Conservation (phyloP, 2,888 invertebrate species). For the Megastigmus dorsalis region DNA sequence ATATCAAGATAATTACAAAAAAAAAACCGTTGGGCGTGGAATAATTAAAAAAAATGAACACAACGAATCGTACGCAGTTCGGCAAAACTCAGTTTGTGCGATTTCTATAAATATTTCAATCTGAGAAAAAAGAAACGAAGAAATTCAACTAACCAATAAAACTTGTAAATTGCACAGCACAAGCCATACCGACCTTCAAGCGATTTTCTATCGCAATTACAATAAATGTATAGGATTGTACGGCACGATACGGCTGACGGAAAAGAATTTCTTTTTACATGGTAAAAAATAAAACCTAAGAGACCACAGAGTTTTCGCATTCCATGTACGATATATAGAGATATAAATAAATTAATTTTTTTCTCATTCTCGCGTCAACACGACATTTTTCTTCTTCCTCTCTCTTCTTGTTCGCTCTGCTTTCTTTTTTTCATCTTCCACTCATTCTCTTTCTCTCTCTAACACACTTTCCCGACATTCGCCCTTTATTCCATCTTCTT, state of each 20-base stretch:
- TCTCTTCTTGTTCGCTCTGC: conserved; percentile 28
- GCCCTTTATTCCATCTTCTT: background rate
- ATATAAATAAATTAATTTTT: conserved; percentile 37
- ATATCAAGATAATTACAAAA: conserved; percentile 16
- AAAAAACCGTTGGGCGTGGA: conserved; percentile 15
- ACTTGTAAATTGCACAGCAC: conserved; percentile 8
- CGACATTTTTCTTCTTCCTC: conserved; percentile 32
- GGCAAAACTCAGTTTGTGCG: conserved; percentile 35
- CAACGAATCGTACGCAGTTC: conserved; percentile 18
- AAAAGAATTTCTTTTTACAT: background rate
- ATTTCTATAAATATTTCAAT: too few relatives aligned
- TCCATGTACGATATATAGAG: background rate
- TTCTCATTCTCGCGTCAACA: conserved; percentile 48
- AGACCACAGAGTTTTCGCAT: conserved; percentile 1
- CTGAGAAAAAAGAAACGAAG: conserved; percentile 1
- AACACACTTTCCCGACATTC: background rate
- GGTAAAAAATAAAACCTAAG: conserved; percentile 27
- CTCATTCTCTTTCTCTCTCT: conserved; percentile 3
- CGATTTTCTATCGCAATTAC: conserved; percentile 12
- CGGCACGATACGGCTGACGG: background rate
- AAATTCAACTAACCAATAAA: conserved; percentile 7
- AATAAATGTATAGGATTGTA: conserved; percentile 8
- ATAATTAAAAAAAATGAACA: conserved; percentile 18
- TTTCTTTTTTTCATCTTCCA: conserved; percentile 19
- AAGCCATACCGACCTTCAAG: conserved; percentile 2